Percentiles rank a stretch among this genome's conserved stretches.
Conservation (phyloP, 2,888 invertebrate genomes). For the Lycia hirtaria region DNA sequence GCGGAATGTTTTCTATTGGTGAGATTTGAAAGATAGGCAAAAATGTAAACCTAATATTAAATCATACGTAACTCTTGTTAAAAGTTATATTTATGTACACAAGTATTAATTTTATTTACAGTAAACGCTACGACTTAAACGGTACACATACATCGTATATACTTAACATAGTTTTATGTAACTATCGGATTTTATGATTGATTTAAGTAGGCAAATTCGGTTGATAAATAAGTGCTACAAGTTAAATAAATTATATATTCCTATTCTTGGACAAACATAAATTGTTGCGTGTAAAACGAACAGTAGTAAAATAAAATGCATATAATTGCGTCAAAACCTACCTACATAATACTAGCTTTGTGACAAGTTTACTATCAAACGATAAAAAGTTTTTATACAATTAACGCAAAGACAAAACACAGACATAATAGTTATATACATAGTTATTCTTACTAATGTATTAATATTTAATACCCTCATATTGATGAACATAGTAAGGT, state of each 20-base stretch:
- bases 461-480: conserved; percentile 78
- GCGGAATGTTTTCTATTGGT: background rate
- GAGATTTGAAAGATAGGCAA: background rate
- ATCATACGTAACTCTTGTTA: background rate
- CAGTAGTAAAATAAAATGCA: conserved; percentile 5
- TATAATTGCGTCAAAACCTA: conserved; percentile 3
- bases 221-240: conserved; percentile 5
- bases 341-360: background rate
- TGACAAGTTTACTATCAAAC: background rate
- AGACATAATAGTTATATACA: conserved; percentile 36
- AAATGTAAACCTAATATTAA: background rate
- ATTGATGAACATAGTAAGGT: conserved; percentile 44
- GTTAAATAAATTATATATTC: conserved; percentile 1
- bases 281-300: conserved; percentile 3
- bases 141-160: background rate
- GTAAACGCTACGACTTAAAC: conserved; percentile 2
- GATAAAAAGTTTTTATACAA: background rate
- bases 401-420: conserved; percentile 22
- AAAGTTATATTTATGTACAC: background rate
- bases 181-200: conserved; percentile 19
- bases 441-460: conserved; percentile 73
- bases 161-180: conserved; percentile 12
- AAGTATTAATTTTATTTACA: conserved; percentile 5
- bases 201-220: conserved; percentile 20
- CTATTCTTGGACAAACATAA: background rate